Base-by-base conservation (phyloP, 1,140 invertebrate species). In the Ceratitis capitata region DNA sequence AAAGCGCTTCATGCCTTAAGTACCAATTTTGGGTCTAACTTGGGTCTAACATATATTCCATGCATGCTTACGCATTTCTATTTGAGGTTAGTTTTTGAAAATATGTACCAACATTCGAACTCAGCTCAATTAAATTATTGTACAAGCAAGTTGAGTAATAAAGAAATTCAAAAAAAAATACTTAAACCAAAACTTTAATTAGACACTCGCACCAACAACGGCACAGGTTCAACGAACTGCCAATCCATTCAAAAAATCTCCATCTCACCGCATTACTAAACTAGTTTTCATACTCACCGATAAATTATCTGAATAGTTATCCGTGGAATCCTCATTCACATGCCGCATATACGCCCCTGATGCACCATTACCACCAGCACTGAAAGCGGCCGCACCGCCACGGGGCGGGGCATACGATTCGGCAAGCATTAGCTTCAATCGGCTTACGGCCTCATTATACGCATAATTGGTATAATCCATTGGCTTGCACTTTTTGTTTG, bases 401-500 rank as follows among this genome's bases (percentile, higher is more conserved):
- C 92, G 92, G 58, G 92, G 91, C 82, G 95, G 94, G n/a, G 94
- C 93, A 88, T 95, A 96, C 84, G 95, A 96, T 86, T 96, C 95
- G 3, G 95, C 94, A 84, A 97, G 91, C 86, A 96, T 94, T 89
- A 96, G 95, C 89, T 95, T 95, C 12, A 97, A 89, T 84, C 96
- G 95, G 0, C 95, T 94, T 1, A 97, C 96, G 3, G 96, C 96
- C 92, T 97, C 96, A 87, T 95, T 94, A 88, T 97, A 97, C 3
- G 95, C 96, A 84, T 95, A 93, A 88, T 97, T 96, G 0, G 96
- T 96, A 88, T 96, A 96, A 92, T 97, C 95, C 53, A 95, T 94
- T 32, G 94, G 92, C 88, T 94, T 94, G 87, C 89, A 91, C 88
- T 94, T 94, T 89, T 91, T 92, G 69, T 86, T 87, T 82, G 90